Conservation (phyloP, 2,888 invertebrate genomes). For the Formica aserva region DNA sequence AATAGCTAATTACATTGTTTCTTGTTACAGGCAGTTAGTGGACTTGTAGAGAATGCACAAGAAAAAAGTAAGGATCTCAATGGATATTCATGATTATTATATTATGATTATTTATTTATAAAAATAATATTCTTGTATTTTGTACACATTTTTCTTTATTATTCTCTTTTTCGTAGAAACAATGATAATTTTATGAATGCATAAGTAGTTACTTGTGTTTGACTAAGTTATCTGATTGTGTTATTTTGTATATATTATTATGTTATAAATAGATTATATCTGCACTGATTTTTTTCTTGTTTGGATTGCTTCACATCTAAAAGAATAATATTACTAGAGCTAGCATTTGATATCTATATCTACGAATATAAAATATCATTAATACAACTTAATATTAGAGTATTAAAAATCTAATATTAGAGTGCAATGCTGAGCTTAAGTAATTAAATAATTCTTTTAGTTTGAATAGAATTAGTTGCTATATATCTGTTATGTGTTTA, state of each 20-base stretch:
- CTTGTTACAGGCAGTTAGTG: conserved; percentile 91
- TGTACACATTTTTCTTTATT: conserved; percentile 72
- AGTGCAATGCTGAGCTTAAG: neutral
- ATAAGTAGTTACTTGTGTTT: conserved; percentile 59
- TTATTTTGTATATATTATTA: conserved; percentile 49
- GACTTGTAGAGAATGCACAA: conserved; percentile 91
- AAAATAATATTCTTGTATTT: conserved; percentile 66
- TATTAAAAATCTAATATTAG: neutral
- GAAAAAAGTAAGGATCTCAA: conserved; percentile 91
- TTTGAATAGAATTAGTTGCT: neutral
- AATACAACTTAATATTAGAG: neutral
- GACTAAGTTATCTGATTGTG: conserved; percentile 53
- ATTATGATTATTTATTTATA: conserved; percentile 59
- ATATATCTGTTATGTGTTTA: conserved; percentile 19
- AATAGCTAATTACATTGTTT: conserved; percentile 26
- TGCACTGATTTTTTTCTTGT: conserved; percentile 49
- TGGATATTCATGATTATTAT: conserved; percentile 83
- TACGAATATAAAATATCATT: neutral
- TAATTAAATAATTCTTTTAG: conserved; percentile 29
- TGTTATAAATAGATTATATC: conserved; percentile 53
- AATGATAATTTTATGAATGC: conserved; percentile 44
- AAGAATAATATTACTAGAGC: conserved; percentile 45
- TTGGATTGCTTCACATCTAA: conserved; percentile 36
- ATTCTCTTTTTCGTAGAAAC: conserved; percentile 65
- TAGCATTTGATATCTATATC: neutral